These are phyloP conservation scores for Drosophila rubida DNA, from an alignment of 2,888 invertebrate species.

Conservation along the genomic window DNA sequence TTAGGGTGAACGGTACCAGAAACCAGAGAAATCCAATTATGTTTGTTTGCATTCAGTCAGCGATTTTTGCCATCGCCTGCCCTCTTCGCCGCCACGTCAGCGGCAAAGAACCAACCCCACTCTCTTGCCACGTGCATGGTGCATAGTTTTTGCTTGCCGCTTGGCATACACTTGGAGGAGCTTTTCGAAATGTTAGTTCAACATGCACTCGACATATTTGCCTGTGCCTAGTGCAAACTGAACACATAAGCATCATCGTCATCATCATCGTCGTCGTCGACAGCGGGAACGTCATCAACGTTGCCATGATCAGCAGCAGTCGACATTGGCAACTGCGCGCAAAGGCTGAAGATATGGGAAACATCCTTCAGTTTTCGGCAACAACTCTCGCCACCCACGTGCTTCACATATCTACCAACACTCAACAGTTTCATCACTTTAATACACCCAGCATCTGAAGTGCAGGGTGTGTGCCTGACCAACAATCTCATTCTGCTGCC, in stretches of 20 bases:
- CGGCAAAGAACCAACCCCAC: neutral
- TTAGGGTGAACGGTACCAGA: conserved; percentile 32
- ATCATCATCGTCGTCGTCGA: conserved; percentile 35
- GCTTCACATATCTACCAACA: conserved; percentile 36
- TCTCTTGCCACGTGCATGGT: neutral
- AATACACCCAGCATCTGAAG: conserved; percentile 26
- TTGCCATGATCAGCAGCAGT: conserved; percentile 21
- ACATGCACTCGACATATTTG: conserved; percentile 78
- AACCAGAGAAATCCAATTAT: conserved; percentile 81
- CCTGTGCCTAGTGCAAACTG: conserved; percentile 55
- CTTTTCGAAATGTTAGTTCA: conserved; percentile 77
- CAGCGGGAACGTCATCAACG: conserved; percentile 38
- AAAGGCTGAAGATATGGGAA: conserved; percentile 28
- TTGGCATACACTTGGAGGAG: conserved; percentile 70
- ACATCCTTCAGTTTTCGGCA: conserved; percentile 17
- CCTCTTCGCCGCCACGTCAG: conserved; percentile 1
- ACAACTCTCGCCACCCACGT: neutral
- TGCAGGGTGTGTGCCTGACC: conserved; percentile 2
- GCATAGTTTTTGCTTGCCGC: conserved; percentile 69
- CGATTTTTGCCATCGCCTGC: conserved; percentile 62
- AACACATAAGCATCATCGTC: conserved; percentile 26
- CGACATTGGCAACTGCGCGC: conserved; percentile 14
- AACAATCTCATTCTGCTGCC: conserved; percentile 18
- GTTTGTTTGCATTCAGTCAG: conserved; percentile 81
- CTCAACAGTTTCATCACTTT: conserved; percentile 70